Evolutionary conservation across 2,888 invertebrate genomes (phyloP).

Genomic region (Helleia helle): DNA sequence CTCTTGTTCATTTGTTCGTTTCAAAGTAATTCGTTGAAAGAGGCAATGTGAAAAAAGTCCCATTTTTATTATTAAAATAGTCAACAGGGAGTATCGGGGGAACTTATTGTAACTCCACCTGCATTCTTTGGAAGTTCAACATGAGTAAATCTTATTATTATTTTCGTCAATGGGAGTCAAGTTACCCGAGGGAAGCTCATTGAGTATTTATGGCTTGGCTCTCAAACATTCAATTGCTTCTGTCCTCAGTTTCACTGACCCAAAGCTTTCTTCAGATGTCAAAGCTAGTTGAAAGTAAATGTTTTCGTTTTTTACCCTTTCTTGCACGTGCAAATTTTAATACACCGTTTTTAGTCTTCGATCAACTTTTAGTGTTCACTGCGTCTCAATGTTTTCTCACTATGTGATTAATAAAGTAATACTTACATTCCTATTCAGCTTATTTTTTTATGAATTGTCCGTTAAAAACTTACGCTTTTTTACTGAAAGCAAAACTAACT

Average conservation of each 20-base stretch:
- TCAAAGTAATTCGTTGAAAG: constrained; percentile 58
- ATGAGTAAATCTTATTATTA: constrained; percentile 63
- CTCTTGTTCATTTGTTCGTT: constrained; percentile 64
- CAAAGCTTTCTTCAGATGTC: constrained; percentile 3
- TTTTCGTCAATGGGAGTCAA: constrained; percentile 50
- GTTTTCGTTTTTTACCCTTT: too few species aligned
- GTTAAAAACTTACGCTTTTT: too few species aligned
- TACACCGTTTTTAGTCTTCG: too few species aligned
- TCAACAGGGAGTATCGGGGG: constrained; percentile 51
- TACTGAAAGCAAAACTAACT: too few species aligned
- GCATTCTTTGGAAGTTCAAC: constrained; percentile 51
- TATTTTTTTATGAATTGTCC: too few species aligned
- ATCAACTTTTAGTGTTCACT: too few species aligned
- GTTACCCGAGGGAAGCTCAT: constrained; percentile 53
- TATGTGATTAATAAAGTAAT: too few species aligned
- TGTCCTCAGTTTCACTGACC: background rate
- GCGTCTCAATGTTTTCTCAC: too few species aligned
- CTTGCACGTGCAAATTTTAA: too few species aligned
- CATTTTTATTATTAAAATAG: constrained; percentile 68
- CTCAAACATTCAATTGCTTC: constrained; percentile 22
- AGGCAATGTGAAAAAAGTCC: constrained; percentile 33
- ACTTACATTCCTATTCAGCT: too few species aligned
- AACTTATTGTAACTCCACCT: constrained; percentile 60
- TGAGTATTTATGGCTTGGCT: constrained; percentile 45
- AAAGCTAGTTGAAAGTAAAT: background rate